These are phyloP conservation scores for Drosophila yakuba DNA, from an alignment of 1,140 invertebrate species.

Conservation along the genomic window DNA sequence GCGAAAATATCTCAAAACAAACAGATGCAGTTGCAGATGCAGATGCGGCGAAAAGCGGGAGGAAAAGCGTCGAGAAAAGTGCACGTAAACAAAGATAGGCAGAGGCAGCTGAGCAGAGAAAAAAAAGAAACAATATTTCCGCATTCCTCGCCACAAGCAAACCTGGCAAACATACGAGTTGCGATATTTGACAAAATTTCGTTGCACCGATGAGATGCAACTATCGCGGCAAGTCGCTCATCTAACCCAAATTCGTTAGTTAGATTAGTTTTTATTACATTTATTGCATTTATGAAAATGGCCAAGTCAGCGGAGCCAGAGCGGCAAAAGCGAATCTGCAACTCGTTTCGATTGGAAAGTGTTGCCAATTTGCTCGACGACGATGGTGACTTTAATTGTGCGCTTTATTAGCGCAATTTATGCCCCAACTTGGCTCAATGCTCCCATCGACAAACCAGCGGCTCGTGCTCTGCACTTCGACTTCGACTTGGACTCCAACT, in stretches of 20 bases:
- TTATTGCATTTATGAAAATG: constrained; percentile 28
- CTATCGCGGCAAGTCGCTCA: constrained; percentile 23
- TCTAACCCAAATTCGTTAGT: constrained; percentile 48
- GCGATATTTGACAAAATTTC: constrained; percentile 69
- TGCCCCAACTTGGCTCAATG: constrained; percentile 60
- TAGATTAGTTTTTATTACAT: not conserved
- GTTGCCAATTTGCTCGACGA: constrained; percentile 76
- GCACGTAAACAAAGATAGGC: constrained; percentile 57
- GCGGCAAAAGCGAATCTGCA: constrained; percentile 30
- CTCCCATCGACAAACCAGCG: constrained; percentile 36
- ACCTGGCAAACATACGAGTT: constrained; percentile 34
- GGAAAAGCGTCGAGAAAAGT: constrained; percentile 56
- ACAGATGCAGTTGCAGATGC: constrained; percentile 36
- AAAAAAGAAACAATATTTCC: constrained; percentile 67
- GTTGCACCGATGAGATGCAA: constrained; percentile 21
- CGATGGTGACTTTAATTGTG: constrained; percentile 68
- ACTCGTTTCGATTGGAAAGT: constrained; percentile 77
- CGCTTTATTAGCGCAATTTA: constrained; percentile 82
- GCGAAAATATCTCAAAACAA: constrained; percentile 55
- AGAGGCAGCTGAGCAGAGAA: constrained; percentile 36
- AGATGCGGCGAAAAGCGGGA: constrained; percentile 34
- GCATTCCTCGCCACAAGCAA: constrained; percentile 58
- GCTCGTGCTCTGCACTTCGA: constrained; percentile 31
- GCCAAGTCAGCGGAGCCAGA: constrained; percentile 13
- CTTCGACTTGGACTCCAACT: not conserved